A percentile compares a stretch with the other conserved stretches of the same genome.
Evolutionary conservation across 2,888 invertebrate species (phyloP).

Genomic region (Hydropsyche betteni): DNA sequence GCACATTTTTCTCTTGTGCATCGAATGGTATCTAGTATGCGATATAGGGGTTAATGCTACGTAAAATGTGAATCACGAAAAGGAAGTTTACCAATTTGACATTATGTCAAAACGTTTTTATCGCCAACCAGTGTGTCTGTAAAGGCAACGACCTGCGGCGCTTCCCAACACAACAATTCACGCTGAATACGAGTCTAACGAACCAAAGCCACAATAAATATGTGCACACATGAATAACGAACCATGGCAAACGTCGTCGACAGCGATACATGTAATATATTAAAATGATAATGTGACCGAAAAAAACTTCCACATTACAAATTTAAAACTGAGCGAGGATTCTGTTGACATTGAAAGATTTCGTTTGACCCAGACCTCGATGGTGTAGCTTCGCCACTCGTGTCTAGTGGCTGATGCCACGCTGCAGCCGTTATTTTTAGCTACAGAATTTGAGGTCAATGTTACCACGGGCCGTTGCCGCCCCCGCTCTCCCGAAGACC

Average conservation of each 20-base stretch:
- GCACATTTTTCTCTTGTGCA: no score
- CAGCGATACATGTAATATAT: neutral
- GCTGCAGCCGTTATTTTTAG: conserved; percentile 48
- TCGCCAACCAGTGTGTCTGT: conserved; percentile 7
- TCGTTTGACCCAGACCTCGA: conserved; percentile 4
- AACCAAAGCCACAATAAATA: conserved; percentile 1
- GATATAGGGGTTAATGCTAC: no score
- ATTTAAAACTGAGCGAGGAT: neutral
- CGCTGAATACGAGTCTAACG: conserved; percentile 5
- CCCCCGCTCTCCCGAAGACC: conserved; percentile 27
- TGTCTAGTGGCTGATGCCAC: conserved; percentile 15
- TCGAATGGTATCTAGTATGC: no score
- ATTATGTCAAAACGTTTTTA: conserved; percentile 18
- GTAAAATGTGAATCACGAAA: conserved; percentile 5
- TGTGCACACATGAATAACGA: conserved; percentile 4
- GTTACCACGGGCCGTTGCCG: conserved; percentile 44
- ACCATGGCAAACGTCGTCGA: neutral
- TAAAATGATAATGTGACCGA: neutral
- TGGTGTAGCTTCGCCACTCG: conserved; percentile 1
- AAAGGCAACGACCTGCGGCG: conserved; percentile 21
- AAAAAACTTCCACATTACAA: neutral
- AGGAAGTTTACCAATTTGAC: conserved; percentile 31
- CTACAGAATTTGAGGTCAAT: conserved; percentile 51
- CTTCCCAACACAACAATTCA: neutral
- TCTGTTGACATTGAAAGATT: neutral